Percentiles rank a stretch among this genome's conserved stretches.
phyloP scores from a whole-genome alignment of 1,140 invertebrate species.

The Brachionus angularis region DNA sequence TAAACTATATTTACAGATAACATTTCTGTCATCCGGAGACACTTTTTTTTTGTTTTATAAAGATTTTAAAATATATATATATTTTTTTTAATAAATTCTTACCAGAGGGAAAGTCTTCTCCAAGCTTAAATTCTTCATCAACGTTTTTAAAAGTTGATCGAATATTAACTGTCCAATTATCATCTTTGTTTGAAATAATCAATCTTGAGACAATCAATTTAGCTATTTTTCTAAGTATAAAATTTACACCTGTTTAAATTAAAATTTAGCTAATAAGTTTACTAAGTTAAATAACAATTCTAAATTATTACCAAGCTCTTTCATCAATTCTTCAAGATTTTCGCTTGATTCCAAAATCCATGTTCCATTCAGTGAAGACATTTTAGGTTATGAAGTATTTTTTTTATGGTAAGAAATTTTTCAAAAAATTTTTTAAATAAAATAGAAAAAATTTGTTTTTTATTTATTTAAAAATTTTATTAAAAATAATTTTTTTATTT shows the following conservation, averaged over 20 bases:
- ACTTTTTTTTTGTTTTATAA: too few species aligned
- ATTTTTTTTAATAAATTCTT: background rate
- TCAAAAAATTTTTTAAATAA: too few species aligned
- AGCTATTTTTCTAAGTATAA: conserved; percentile 71
- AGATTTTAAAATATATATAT: background rate
- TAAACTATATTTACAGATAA: background rate
- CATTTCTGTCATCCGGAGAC: conserved; percentile 12
- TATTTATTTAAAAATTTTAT: too few species aligned
- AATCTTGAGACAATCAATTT: conserved; percentile 68
- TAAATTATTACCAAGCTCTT: conserved; percentile 65
- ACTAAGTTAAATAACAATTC: too few species aligned
- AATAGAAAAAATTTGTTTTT: too few species aligned
- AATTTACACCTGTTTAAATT: conserved; percentile 63
- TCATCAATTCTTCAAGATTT: conserved; percentile 82
- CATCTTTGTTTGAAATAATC: conserved; percentile 68
- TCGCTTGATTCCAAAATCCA: conserved; percentile 72
- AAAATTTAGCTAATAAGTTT: too few species aligned
- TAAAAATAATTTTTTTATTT: too few species aligned
- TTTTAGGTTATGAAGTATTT: too few species aligned
- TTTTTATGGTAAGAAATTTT: too few species aligned
- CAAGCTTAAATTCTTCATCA: conserved; percentile 71
- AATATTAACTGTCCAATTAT: conserved; percentile 69
- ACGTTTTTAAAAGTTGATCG: conserved; percentile 77
- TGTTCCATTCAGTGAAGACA: conserved; percentile 63
- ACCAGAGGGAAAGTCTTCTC: conserved; percentile 73